Evolutionary conservation across 2,113 vertebrate species (phyloP), one percentile per base, ranked within the genome.

Genomic region (Pyxicephalus adspersus): DNA sequence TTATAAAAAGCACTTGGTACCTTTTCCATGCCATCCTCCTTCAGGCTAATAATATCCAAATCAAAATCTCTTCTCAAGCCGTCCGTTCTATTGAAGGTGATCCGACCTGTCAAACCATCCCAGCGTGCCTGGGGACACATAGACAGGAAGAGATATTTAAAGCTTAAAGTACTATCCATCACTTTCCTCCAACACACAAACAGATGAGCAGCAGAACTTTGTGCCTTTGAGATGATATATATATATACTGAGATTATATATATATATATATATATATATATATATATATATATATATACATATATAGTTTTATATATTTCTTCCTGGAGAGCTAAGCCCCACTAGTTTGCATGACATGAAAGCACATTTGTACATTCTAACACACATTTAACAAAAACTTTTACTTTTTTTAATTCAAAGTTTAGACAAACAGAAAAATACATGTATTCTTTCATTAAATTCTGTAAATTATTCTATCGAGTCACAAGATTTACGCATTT

Each of bases 21-120:
- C 97, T 99, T 99, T 90, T 98, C 96, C 75, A 96, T 91, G 85
- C 97, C 96, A 66, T 98, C 98, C 83, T 99, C 98, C 91, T 97
- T 98, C 38, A 99, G 95, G 87, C 97, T 98, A 90, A 99, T 98
- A 85, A 99, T 91, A 83, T 99, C 97, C 87, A 99, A 92, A 89
- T 98, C 95, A 77, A 99, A 99, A 86, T 99, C 96, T 86, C 96
- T 99, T 84, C 98, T 89, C 81, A 97, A 91, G 74, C 98, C 97
- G 0, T 99, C 96, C 0, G 95, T 97, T 89, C 95, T 98, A 92
- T 99, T 99, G 88, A 98, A 95, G 86, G 93, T 90, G 81, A 99
- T 98, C 76, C 94, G 94, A 45, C 98, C 98, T 2, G 97, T 99
- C 88, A 99, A 90, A 74, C 98, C 98, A 25, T 96, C 95, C 96